Percentiles rank a stretch among this genome's conserved stretches.
phyloP scores from a whole-genome alignment of 2,797 vertebrate genomes.

The Acanthopagrus latus region DNA sequence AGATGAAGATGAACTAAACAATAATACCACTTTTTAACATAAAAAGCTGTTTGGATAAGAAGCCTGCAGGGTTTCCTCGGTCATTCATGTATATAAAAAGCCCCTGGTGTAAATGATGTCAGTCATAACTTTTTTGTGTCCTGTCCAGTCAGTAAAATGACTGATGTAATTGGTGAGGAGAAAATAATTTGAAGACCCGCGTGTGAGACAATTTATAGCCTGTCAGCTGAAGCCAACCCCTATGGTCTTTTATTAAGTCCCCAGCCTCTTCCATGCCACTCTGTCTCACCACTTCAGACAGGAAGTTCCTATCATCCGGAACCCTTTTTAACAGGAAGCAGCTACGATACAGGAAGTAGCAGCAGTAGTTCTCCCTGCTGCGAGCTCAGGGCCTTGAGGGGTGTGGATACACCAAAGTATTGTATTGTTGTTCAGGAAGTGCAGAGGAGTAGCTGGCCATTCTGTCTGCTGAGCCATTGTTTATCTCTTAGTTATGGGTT shows the following conservation, averaged over 20 bases:
- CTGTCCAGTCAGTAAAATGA: background rate
- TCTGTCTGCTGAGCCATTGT: constrained; percentile 77
- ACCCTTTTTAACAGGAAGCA: constrained; percentile 78
- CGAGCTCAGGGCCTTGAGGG: constrained; percentile 56
- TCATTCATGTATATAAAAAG: background rate
- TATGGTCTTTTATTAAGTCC: constrained; percentile 17
- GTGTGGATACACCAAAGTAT: constrained; percentile 63
- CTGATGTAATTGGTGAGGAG: background rate
- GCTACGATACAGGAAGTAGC: constrained; percentile 81
- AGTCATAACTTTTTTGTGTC: background rate
- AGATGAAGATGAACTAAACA: too few species aligned
- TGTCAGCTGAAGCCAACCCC: background rate
- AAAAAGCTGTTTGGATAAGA: background rate
- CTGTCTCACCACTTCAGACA: constrained; percentile 69
- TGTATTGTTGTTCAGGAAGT: constrained; percentile 85
- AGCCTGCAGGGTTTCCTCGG: background rate
- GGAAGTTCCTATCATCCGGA: constrained; percentile 80
- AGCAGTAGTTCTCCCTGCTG: constrained; percentile 56
- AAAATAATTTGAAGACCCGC: background rate
- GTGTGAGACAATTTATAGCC: background rate
- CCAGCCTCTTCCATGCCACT: constrained; percentile 22
- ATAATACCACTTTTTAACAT: background rate
- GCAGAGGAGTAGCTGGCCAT: constrained; percentile 72
- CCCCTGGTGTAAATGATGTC: background rate
- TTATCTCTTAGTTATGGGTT: constrained; percentile 70